These are phyloP conservation scores for Aphidius gifuensis DNA, from an alignment of 1,140 invertebrate species.

Conservation along the genomic window DNA sequence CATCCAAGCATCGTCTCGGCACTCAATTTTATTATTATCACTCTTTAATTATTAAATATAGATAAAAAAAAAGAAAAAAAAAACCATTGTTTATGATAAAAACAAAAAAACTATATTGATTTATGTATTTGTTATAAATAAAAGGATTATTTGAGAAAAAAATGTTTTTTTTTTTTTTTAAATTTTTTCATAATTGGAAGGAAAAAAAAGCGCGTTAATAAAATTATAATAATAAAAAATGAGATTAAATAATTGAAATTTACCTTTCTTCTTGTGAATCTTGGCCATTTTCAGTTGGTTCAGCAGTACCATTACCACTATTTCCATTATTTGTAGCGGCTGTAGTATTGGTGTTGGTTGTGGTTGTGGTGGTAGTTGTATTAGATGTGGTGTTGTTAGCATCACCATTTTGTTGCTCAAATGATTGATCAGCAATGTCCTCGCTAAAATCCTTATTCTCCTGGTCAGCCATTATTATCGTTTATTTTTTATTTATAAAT, in stretches of 20 bases:
- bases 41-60: too few relatives aligned
- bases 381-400: slow-evolving; percentile 34
- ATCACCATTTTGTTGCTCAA: slow-evolving; percentile 53
- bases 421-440: slow-evolving; percentile 50
- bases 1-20: too few relatives aligned
- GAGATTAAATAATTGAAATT: slow-evolving; percentile 22
- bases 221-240: background rate
- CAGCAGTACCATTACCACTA: slow-evolving; percentile 33
- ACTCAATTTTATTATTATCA: too few relatives aligned
- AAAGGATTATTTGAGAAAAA: background rate
- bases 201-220: slow-evolving; percentile 10
- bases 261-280: slow-evolving; percentile 54
- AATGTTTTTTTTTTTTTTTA: background rate
- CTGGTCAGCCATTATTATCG: slow-evolving; percentile 47
- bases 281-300: slow-evolving; percentile 48
- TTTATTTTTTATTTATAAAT: slow-evolving; percentile 24
- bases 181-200: background rate
- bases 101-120: too few relatives aligned
- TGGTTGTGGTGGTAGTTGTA: too few relatives aligned
- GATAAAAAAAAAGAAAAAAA: too few relatives aligned
- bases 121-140: too few relatives aligned
- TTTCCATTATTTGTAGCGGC: background rate
- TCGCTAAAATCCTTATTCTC: slow-evolving; percentile 55
- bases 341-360: too few relatives aligned
- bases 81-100: too few relatives aligned